phyloP scores from a whole-genome alignment of 2,888 invertebrate species.

The Drosophila austrosaltans region DNA sequence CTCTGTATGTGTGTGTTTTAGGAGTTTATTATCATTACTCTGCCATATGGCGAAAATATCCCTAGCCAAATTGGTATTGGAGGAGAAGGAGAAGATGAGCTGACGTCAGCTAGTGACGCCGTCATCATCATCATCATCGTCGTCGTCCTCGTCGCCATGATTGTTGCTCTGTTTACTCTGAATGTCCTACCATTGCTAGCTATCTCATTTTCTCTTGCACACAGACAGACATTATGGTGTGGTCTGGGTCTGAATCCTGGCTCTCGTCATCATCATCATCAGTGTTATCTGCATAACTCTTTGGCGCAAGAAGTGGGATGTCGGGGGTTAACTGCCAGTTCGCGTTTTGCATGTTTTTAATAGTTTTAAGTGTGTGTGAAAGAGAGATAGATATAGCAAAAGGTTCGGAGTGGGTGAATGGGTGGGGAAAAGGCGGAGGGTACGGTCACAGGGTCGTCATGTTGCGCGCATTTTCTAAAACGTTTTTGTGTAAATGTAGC shows the following conservation, averaged over 20 bases:
- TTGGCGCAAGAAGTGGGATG: conserved; percentile 27
- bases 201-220: conserved; percentile 1
- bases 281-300: conserved; percentile 66
- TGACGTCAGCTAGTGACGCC: conserved; percentile 60
- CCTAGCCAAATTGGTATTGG: conserved; percentile 24
- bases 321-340: conserved; percentile 59
- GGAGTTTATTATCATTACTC: conserved; percentile 80
- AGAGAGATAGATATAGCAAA: not conserved
- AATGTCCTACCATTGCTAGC: conserved; percentile 17
- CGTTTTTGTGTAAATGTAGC: conserved; percentile 72
- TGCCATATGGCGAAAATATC: conserved; percentile 79
- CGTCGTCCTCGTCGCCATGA: conserved; percentile 52
- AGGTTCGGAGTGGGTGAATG: not conserved
- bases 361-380: conserved; percentile 47
- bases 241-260: conserved; percentile 30
- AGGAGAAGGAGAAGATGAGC: conserved; percentile 15
- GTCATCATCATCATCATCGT: conserved; percentile 22
- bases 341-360: conserved; percentile 66
- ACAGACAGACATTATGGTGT: conserved; percentile 21
- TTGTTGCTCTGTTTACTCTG: conserved; percentile 57
- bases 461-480: conserved; percentile 70
- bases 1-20: conserved; percentile 63
- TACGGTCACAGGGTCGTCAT: conserved; percentile 39
- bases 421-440: not conserved
- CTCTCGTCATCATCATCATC: conserved; percentile 38